Percentiles rank a stretch among this genome's conserved stretches.
Evolutionary conservation across 2,797 vertebrate genomes (phyloP).

Genomic region (Semotilus atromaculatus): DNA sequence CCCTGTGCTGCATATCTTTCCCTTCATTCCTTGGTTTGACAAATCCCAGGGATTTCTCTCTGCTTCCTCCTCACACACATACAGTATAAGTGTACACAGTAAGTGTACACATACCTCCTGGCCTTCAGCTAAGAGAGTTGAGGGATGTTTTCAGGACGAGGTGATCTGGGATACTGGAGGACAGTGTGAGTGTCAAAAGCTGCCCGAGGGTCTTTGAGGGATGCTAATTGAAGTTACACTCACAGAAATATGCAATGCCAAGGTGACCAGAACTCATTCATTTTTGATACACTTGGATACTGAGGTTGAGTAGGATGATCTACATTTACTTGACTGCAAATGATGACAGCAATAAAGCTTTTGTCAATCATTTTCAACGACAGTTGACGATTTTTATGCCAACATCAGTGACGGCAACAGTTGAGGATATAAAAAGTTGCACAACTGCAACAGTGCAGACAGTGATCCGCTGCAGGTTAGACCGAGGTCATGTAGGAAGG

Average conservation of each 20-base stretch:
- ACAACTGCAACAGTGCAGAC: background rate
- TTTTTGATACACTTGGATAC: background rate
- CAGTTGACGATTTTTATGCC: background rate
- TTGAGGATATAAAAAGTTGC: background rate
- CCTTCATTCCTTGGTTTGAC: constrained; percentile 6
- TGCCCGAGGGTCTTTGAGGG: constrained; percentile 2
- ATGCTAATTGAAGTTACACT: background rate
- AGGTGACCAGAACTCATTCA: background rate
- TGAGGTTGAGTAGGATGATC: background rate
- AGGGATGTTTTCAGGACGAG: constrained; percentile 60
- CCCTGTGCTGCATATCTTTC: constrained; percentile 13
- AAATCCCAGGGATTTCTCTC: constrained; percentile 21
- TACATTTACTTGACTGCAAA: background rate
- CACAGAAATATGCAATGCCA: background rate
- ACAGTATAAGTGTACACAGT: no score
- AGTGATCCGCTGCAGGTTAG: background rate
- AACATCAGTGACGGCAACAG: background rate
- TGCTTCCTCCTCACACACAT: background rate
- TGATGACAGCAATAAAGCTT: background rate
- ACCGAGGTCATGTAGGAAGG: background rate
- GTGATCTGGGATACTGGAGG: constrained; percentile 42
- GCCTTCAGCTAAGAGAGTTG: background rate
- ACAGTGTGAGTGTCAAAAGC: constrained; percentile 2
- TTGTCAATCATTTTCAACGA: background rate
- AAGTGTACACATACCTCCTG: background rate